Conservation (phyloP, 2,888 invertebrate species). For the Tuta absoluta region DNA sequence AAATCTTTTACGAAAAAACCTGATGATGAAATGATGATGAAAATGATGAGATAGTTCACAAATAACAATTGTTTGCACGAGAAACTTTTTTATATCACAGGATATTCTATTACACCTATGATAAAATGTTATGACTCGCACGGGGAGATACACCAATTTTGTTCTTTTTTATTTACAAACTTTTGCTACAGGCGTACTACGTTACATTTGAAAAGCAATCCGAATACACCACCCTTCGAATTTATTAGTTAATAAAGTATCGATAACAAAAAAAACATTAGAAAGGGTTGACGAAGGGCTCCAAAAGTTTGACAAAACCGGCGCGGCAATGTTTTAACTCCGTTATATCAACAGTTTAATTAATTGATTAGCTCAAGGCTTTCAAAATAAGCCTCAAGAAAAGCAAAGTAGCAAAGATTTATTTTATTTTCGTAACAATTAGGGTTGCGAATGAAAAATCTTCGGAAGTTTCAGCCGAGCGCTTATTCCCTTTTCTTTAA, state of each 20-base stretch:
- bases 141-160: conserved; percentile 59
- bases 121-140: conserved; percentile 71
- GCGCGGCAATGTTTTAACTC: conserved; percentile 29
- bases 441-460: conserved; percentile 80
- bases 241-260: conserved; percentile 31
- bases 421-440: conserved; percentile 78
- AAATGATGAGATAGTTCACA: conserved; percentile 51
- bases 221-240: conserved; percentile 43
- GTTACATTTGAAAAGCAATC: conserved; percentile 64
- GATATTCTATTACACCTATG: conserved; percentile 78
- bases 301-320: conserved; percentile 18
- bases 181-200: conserved; percentile 63
- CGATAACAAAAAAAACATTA: conserved; percentile 14
- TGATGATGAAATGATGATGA: neutral
- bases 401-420: conserved; percentile 72
- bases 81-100: conserved; percentile 71
- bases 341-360: conserved; percentile 66
- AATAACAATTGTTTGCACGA: conserved; percentile 55
- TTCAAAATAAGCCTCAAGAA: conserved; percentile 64
- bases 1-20: neutral
- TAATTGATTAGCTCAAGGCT: conserved; percentile 72
- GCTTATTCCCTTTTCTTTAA: conserved; percentile 72
- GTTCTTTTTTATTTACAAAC: conserved; percentile 77
- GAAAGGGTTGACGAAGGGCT: conserved; percentile 15
- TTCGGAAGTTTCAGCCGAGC: conserved; percentile 57